These are phyloP conservation scores for Podarcis siculus DNA, from an alignment of 2,797 vertebrate species.

Conservation along the genomic window DNA sequence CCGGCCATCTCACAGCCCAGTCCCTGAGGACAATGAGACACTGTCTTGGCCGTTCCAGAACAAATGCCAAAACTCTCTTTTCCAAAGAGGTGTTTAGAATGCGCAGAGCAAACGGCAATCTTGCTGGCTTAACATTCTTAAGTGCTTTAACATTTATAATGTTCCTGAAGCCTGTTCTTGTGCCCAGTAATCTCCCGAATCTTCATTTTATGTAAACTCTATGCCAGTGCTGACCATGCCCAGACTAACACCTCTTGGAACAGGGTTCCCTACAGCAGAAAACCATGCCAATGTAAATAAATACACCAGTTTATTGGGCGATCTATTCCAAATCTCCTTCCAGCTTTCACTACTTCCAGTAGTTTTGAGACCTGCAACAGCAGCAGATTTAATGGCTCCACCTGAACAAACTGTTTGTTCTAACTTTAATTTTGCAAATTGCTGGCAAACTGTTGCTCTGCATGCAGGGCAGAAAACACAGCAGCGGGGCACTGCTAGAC, in stretches of 20 bases:
- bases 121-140: conserved; percentile 28
- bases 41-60: conserved; percentile 67
- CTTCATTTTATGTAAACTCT: conserved; percentile 62
- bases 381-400: conserved; percentile 43
- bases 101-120: conserved; percentile 48
- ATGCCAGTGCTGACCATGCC: conserved; percentile 57
- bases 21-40: conserved; percentile 50
- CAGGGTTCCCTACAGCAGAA: conserved; percentile 19
- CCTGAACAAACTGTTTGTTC: conserved; percentile 50
- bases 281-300: conserved; percentile 62
- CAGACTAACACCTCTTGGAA: conserved; percentile 68
- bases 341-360: conserved; percentile 57
- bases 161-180: conserved; percentile 41
- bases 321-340: conserved; percentile 62
- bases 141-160: conserved; percentile 41
- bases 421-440: conserved; percentile 21
- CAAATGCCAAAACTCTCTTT: conserved; percentile 54
- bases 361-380: conserved; percentile 47
- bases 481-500: not conserved
- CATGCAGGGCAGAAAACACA: not conserved
- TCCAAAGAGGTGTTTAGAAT: conserved; percentile 56
- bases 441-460: not conserved
- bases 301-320: conserved; percentile 55
- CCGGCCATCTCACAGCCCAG: conserved; percentile 67
- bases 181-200: conserved; percentile 61